These are phyloP conservation scores for Parelbella ahira DNA, from an alignment of 2,888 invertebrate genomes.

Conservation along the genomic window DNA sequence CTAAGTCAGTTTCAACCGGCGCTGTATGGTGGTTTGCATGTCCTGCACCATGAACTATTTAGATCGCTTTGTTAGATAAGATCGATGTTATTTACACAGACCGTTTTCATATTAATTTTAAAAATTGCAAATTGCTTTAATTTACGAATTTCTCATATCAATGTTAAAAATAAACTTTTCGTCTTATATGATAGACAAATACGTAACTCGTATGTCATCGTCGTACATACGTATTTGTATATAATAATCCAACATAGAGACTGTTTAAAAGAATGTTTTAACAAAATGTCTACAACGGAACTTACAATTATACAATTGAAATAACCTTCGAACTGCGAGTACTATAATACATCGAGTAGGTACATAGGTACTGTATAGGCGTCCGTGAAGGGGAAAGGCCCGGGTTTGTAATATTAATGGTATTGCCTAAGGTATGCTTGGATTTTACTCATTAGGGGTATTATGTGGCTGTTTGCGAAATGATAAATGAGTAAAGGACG, in stretches of 20 bases:
- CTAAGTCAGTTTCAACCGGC: background rate
- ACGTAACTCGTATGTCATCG: too few relatives aligned
- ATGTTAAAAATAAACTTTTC: too few relatives aligned
- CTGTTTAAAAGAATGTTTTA: too few relatives aligned
- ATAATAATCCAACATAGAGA: too few relatives aligned
- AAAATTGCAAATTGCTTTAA: conserved; percentile 7
- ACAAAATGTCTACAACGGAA: too few relatives aligned
- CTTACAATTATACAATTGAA: conserved; percentile 34
- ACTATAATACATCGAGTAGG: conserved; percentile 33
- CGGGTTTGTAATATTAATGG: conserved; percentile 71
- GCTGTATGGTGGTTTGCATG: background rate
- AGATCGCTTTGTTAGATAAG: background rate
- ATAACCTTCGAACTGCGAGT: conserved; percentile 42
- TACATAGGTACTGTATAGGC: conserved; percentile 5
- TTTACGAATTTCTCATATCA: conserved; percentile 12
- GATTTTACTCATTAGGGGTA: conserved; percentile 78
- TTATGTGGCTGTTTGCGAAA: conserved; percentile 71
- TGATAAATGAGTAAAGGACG: conserved; percentile 69
- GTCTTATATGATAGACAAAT: too few relatives aligned
- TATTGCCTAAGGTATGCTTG: conserved; percentile 72
- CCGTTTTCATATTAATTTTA: too few relatives aligned
- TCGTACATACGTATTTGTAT: too few relatives aligned
- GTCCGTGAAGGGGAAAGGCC: conserved; percentile 49
- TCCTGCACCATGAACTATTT: background rate
- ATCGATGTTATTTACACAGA: conserved; percentile 8